These are phyloP conservation scores for Maconellicoccus hirsutus DNA, from an alignment of 1,140 invertebrate species.

Conservation along the genomic window DNA sequence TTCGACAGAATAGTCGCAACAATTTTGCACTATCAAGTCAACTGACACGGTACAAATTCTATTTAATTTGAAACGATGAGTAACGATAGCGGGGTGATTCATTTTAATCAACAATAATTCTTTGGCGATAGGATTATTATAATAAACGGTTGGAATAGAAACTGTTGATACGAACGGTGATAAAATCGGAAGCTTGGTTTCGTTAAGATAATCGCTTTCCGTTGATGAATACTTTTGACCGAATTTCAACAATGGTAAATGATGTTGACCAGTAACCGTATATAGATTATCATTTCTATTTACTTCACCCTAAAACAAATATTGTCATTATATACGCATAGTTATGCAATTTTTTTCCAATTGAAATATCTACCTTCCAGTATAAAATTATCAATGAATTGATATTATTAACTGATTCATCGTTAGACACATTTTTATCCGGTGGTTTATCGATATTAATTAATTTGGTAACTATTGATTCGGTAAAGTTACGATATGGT, in stretches of 20 bases:
- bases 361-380: constrained; percentile 30
- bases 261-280: constrained; percentile 37
- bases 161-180: background rate
- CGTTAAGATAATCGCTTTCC: background rate
- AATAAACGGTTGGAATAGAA: background rate
- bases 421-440: constrained; percentile 31
- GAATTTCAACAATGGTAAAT: constrained; percentile 35
- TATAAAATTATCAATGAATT: constrained; percentile 35
- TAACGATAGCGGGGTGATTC: constrained; percentile 32
- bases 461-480: background rate
- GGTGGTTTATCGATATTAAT: constrained; percentile 30
- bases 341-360: constrained; percentile 27
- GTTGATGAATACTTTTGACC: constrained; percentile 36
- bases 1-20: constrained; percentile 30
- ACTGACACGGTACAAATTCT: constrained; percentile 29
- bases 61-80: constrained; percentile 35
- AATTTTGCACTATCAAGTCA: constrained; percentile 26
- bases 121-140: constrained; percentile 12
- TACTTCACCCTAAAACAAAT: constrained; percentile 34
- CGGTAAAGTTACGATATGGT: background rate
- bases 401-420: constrained; percentile 25
- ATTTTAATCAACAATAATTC: constrained; percentile 30
- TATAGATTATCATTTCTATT: constrained; percentile 30
- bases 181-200: background rate
- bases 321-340: constrained; percentile 6